Evolutionary conservation across 2,888 invertebrate species (phyloP), one percentile per base, ranked within the genome.

Genomic region (Oscheius myriophilus): DNA sequence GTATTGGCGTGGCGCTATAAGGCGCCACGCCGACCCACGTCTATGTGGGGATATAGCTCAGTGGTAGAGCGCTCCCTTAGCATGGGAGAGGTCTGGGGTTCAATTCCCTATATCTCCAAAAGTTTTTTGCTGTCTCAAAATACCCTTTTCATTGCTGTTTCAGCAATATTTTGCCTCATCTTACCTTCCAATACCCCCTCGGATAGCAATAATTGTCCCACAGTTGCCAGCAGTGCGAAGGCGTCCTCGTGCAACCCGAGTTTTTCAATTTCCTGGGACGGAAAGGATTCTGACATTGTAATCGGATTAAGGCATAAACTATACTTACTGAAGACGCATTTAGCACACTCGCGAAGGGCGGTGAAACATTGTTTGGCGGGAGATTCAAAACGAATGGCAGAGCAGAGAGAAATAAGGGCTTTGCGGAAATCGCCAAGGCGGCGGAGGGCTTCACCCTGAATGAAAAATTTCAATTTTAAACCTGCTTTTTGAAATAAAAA

Each of bases 61-160:
- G 73, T 65, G 73, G 73, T 73, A 73, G 75, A 73, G 73, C 73
- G 73, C 73, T 73, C 73, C 58, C 73, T 73, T 73, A 72, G 73
- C 73, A 73, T 73, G 73, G 55, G 74, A 73, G 73, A 73, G 54
- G 73, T 51, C 73, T 72, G 71, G 71, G 71, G 70, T 71, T 71
- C 71, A 68, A 70, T 70, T 72, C 70, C 70, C 70, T 51, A 71
- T 70, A 70, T 45, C 70, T 70, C 70, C 69, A 69, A 18, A 52
- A 52, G 1, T 18, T 52, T 52, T 52, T 52, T 33, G 33, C 33
- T 33, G 3, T 33, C 33, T 33, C 9, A 3, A 33, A 33, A 33
- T 33, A 33, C 3, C 33, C 3, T 33, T 33, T 9, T 33, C 3
- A 33, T 33, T 33, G 4, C 3, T 9, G 3, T 33, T 33, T 33